Evolutionary conservation across 2,888 invertebrate genomes (phyloP), one percentile per base, ranked within the genome.

Genomic region (Aphelenchoides bicaudatus): DNA sequence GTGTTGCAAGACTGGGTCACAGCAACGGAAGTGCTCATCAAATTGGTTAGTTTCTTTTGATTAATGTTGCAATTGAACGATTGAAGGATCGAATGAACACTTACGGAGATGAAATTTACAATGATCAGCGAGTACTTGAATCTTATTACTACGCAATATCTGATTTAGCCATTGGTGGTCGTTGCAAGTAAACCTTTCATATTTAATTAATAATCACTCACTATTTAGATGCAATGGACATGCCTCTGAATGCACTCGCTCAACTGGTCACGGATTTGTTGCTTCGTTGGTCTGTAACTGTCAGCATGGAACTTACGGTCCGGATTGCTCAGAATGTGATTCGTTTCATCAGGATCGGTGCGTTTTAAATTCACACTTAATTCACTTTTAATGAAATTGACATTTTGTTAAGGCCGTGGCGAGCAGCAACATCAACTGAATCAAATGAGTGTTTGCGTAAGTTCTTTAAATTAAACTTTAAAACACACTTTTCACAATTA

Each of bases 191-290:
- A n/a, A n/a, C n/a, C n/a, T n/a, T n/a, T n/a, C n/a, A n/a, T n/a
- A n/a, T n/a, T n/a, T n/a, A n/a, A n/a, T n/a, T n/a, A n/a, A n/a
- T n/a, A 80, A n/a, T n/a, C n/a, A n/a, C n/a, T n/a, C n/a, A n/a
- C n/a, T n/a, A n/a, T n/a, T n/a, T n/a, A n/a, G n/a, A n/a, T 98
- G 98, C 82, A 96, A 98, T 78, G 98, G 98, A 0, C 98, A 98
- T 80, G 93, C 96, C 2, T 88, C 88, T 23, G 86, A 88, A 78
- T 98, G 96, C 78, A 87, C 87, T n/a, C 69, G 65, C 46, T 79
- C 75, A 13, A 68, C 73, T 2, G 70, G 66, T 21, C 47, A 56
- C 3, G 61, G 67, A 21, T n/a, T n/a, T n/a, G 10, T 30, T 16
- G 16, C 53, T 13, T 38, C 56, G 23, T 48, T 68, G 62, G 43